These are phyloP conservation scores for Brachionus angularis DNA, from an alignment of 1,140 invertebrate genomes.

Conservation along the genomic window DNA sequence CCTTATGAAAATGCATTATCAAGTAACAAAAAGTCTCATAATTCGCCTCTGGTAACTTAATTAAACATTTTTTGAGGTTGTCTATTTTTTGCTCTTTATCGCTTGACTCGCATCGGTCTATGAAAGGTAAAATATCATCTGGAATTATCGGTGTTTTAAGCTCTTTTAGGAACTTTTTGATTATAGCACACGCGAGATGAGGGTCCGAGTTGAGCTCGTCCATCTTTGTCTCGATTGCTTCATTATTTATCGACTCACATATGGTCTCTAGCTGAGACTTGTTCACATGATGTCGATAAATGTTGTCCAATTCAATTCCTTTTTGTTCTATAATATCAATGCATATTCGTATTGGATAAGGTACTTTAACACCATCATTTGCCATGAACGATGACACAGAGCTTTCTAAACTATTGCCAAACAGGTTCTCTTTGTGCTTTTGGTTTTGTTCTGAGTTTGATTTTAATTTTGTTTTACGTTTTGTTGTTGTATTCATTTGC, in stretches of 20 bases:
- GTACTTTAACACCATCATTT: conserved; percentile 12
- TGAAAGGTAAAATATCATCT: conserved; percentile 27
- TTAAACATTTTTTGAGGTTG: neutral
- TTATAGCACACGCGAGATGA: conserved; percentile 27
- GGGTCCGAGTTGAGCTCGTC: conserved; percentile 19
- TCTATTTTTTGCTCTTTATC: conserved; percentile 39
- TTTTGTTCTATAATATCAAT: conserved; percentile 41
- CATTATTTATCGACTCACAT: conserved; percentile 40
- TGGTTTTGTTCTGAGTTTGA: neutral
- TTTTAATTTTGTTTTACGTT: neutral
- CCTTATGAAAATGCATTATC: conserved; percentile 27
- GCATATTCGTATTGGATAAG: conserved; percentile 34
- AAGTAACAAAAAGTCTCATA: conserved; percentile 39
- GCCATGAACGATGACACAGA: conserved; percentile 3
- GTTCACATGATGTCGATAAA: conserved; percentile 23
- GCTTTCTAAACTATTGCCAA: conserved; percentile 37
- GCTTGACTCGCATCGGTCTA: conserved; percentile 25
- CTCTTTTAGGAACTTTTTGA: conserved; percentile 41
- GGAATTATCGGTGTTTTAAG: conserved; percentile 31
- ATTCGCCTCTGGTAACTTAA: conserved; percentile 2
- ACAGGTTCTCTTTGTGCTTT: conserved; percentile 21
- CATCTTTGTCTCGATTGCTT: neutral
- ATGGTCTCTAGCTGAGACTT: conserved; percentile 33
- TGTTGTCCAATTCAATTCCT: conserved; percentile 6
- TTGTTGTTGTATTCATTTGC: neutral